Conservation (phyloP, 2,888 invertebrate genomes). For the Synanthedon vespiformis region DNA sequence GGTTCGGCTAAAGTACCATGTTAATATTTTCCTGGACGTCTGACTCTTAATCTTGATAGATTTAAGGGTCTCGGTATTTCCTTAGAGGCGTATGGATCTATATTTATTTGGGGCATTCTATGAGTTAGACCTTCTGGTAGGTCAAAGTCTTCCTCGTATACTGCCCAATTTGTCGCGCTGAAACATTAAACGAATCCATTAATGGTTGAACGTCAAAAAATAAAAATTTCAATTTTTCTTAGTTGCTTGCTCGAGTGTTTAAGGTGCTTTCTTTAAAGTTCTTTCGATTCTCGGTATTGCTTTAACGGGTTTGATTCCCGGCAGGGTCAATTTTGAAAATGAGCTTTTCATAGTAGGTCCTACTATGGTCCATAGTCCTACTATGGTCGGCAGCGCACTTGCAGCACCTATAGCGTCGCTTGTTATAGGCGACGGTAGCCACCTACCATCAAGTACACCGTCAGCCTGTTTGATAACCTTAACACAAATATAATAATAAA, state of each 20-base stretch:
- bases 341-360: neutral
- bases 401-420: too few relatives aligned
- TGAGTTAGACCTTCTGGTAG: slow-evolving; percentile 31
- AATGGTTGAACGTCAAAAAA: too few relatives aligned
- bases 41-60: slow-evolving; percentile 28
- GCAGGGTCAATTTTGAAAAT: too few relatives aligned
- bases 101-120: slow-evolving; percentile 43
- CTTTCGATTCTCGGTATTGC: too few relatives aligned
- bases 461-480: too few relatives aligned
- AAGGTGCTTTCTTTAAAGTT: too few relatives aligned
- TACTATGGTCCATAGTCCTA: neutral
- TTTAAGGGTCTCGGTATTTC: slow-evolving; percentile 56
- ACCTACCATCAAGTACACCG: too few relatives aligned
- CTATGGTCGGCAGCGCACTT: neutral
- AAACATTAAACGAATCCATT: slow-evolving; percentile 10
- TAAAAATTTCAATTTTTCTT: too few relatives aligned
- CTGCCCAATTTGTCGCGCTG: slow-evolving; percentile 61
- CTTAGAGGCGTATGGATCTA: slow-evolving; percentile 50
- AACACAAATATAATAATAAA: neutral
- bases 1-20: neutral
- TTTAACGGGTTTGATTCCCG: too few relatives aligned
- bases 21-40: slow-evolving; percentile 27
- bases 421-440: too few relatives aligned
- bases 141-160: slow-evolving; percentile 53
- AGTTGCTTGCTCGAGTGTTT: too few relatives aligned